These are phyloP conservation scores for Paralvinella palmiformis DNA, from an alignment of 1,140 invertebrate genomes.

Conservation along the genomic window DNA sequence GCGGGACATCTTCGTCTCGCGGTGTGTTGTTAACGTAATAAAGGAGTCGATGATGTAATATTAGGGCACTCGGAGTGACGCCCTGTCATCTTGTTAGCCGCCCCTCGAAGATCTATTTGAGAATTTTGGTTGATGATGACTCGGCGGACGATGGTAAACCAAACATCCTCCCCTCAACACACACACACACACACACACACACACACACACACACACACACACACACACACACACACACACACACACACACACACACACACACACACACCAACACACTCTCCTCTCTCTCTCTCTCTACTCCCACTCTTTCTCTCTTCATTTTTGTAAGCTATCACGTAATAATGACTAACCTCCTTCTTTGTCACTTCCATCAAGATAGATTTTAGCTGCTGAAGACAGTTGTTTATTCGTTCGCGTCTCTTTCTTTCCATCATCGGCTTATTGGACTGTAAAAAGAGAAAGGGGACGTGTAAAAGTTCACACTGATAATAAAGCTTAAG, in stretches of 20 bases:
- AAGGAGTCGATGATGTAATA: too few relatives aligned
- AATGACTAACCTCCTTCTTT: constrained; percentile 68
- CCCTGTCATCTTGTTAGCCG: too few relatives aligned
- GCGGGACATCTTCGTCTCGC: too few relatives aligned
- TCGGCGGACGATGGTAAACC: neutral
- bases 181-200: constrained; percentile 12
- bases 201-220: constrained; percentile 4
- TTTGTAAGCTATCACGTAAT: neutral
- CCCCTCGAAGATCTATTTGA: too few relatives aligned
- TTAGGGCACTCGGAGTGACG: too few relatives aligned
- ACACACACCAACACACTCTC: neutral
- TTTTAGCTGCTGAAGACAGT: constrained; percentile 78
- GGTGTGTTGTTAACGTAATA: too few relatives aligned
- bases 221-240: constrained; percentile 6
- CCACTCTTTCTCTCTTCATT: neutral
- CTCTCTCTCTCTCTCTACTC: neutral
- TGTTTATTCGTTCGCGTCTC: constrained; percentile 77
- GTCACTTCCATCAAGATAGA: constrained; percentile 74
- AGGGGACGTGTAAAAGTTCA: neutral
- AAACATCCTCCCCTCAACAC: neutral
- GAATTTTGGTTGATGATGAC: too few relatives aligned
- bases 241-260: neutral
- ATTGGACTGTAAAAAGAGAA: constrained; percentile 14
- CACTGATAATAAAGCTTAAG: neutral
- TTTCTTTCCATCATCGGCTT: constrained; percentile 90